Percentiles rank a stretch among this genome's conserved stretches.
phyloP scores from a whole-genome alignment of 1,140 invertebrate species.

The Hyles vespertilio region DNA sequence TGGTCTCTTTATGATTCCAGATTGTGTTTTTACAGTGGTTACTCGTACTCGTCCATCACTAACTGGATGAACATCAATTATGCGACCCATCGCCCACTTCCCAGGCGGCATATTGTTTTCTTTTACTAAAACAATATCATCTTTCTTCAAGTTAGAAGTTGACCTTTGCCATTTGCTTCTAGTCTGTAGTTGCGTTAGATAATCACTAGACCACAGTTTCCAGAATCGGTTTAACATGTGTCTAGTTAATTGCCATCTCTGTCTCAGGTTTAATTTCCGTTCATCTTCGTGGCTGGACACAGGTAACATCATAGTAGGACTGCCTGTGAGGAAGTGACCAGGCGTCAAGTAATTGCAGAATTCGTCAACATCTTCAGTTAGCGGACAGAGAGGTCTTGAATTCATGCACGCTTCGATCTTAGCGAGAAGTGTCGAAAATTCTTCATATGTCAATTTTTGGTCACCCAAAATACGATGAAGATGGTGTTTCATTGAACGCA shows the following conservation, averaged over 20 bases:
- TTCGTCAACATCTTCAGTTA: conserved; percentile 30
- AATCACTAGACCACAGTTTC: no score
- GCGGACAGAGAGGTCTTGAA: conserved; percentile 10
- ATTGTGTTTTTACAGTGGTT: conserved; percentile 39
- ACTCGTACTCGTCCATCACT: conserved; percentile 42
- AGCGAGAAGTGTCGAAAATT: conserved; percentile 6
- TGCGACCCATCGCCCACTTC: conserved; percentile 34
- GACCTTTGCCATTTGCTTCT: no score
- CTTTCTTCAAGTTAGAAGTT: no score
- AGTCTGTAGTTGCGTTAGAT: no score
- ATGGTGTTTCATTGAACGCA: neutral
- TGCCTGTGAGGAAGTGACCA: neutral
- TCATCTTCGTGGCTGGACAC: no score
- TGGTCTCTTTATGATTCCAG: no score
- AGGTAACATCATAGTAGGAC: no score
- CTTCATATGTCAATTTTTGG: conserved; percentile 2
- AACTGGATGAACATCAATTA: conserved; percentile 43
- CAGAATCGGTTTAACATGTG: no score
- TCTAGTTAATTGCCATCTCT: no score
- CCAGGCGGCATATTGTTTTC: conserved; percentile 17
- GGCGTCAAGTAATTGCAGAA: conserved; percentile 12
- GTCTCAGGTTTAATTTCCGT: no score
- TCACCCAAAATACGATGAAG: neutral
- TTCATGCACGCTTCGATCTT: conserved; percentile 7
- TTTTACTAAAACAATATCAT: neutral